Conservation (phyloP, 2,113 vertebrate genomes). For the rabbit (Oryctolagus cuniculus) region mOryCun1.1 NC_091438.1:91831001-91831500, state of each 20-base stretch:
- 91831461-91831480: not conserved
- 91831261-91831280: not conserved
- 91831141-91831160: not conserved
- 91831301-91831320: not conserved
- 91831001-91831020: not conserved
- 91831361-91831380: not conserved
- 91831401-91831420: not conserved
- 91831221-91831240: not conserved
- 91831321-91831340: not conserved
- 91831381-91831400: not conserved
- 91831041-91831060: not conserved
- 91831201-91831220: not conserved
- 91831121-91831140: not conserved
- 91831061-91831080: not conserved
- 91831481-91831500: too few relatives aligned
- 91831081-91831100: not conserved
- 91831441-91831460: not conserved
- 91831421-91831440: not conserved
- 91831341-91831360: not conserved
- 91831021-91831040: not conserved
- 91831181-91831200: not conserved
- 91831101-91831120: accelerated
- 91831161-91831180: not conserved
- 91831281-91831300: not conserved
- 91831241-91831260: not conserved